Evolutionary conservation across 2,113 vertebrate species (phyloP).

Genomic region (Antigone vipio): DNA sequence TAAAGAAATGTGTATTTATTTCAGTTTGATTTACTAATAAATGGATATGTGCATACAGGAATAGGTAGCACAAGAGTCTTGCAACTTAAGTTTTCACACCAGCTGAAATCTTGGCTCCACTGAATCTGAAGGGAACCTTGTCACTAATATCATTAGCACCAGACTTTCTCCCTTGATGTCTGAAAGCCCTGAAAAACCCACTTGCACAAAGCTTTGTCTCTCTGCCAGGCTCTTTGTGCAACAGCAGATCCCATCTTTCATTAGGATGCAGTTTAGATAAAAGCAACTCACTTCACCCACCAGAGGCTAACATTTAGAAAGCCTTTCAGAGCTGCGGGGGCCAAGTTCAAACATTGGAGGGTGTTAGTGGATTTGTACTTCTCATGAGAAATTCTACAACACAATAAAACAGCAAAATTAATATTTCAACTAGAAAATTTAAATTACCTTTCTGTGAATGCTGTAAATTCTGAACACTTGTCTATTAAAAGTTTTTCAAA

Average conservation of each 20-base stretch:
- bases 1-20: neutral
- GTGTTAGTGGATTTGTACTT: neutral
- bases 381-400: neutral
- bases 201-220: neutral
- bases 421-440: neutral
- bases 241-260: neutral
- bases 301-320: neutral
- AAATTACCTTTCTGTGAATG: slow-evolving; percentile 89
- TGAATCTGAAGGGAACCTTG: neutral
- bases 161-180: neutral
- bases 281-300: neutral
- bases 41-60: neutral
- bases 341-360: neutral
- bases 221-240: neutral
- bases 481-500: slow-evolving; percentile 88
- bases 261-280: neutral
- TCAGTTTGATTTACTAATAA: neutral
- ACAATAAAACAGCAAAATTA: neutral
- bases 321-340: neutral
- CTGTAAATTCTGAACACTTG: slow-evolving; percentile 92
- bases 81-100: neutral
- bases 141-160: neutral
- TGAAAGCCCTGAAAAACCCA: neutral
- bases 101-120: neutral
- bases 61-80: rapidly evolving